phyloP scores from a whole-genome alignment of 2,888 invertebrate species.

The Rhyacophila evoluta region DNA sequence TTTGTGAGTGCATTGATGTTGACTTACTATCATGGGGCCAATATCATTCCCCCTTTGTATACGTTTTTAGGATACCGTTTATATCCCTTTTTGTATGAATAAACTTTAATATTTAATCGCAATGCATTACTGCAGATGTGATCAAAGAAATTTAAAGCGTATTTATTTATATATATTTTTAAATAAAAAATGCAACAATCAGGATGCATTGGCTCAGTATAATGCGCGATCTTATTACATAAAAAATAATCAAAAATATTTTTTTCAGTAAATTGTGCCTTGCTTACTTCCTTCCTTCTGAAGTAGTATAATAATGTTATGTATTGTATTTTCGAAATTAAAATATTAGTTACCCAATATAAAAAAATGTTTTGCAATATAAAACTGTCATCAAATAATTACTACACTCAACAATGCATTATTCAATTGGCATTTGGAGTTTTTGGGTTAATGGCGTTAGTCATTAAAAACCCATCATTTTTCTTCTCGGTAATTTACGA shows the following conservation, averaged over 20 bases:
- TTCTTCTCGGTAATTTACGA: background rate
- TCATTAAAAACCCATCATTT: constrained; percentile 9
- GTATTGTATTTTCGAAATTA: too few species aligned
- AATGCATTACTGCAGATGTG: background rate
- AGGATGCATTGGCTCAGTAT: too few species aligned
- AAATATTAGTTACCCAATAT: background rate
- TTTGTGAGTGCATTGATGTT: background rate
- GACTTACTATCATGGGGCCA: background rate
- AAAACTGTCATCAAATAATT: background rate
- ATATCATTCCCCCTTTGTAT: background rate
- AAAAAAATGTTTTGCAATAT: background rate
- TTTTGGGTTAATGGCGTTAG: background rate
- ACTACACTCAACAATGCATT: background rate
- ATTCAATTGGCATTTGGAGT: background rate
- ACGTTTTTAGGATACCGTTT: background rate
- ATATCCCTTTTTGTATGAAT: background rate
- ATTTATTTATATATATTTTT: too few species aligned
- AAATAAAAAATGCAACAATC: too few species aligned
- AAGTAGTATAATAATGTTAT: too few species aligned
- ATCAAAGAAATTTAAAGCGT: too few species aligned
- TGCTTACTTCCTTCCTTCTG: too few species aligned
- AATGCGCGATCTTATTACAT: too few species aligned
- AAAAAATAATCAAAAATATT: too few species aligned
- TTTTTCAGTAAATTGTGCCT: too few species aligned
- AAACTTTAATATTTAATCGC: background rate